phyloP scores from a whole-genome alignment of 2,888 invertebrate species.

The Heliconius aoede region DNA sequence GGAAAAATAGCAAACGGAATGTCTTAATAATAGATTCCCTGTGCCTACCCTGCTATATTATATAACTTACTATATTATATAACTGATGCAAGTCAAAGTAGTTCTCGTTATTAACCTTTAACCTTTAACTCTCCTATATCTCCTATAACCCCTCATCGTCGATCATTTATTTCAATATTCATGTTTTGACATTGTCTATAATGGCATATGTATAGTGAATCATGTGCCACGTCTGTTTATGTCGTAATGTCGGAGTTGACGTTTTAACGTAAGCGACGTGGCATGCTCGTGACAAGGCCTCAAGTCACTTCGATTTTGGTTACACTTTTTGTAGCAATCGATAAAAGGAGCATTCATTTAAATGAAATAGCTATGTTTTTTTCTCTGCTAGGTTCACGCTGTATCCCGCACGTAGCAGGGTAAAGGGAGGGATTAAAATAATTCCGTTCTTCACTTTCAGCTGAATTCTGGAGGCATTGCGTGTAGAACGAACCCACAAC shows the following conservation, averaged over 20 bases:
- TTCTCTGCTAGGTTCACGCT: no score
- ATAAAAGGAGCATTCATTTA: background rate
- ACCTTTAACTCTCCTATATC: background rate
- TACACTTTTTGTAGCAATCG: conserved; percentile 13
- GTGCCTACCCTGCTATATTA: no score
- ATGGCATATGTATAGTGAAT: conserved; percentile 9
- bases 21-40: no score
- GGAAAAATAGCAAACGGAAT: no score
- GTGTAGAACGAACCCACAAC: no score
- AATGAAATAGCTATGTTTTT: background rate
- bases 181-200: conserved; percentile 3
- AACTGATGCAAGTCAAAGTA: background rate
- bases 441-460: no score
- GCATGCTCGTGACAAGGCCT: conserved; percentile 53
- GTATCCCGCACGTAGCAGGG: no score
- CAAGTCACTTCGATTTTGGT: conserved; percentile 17
- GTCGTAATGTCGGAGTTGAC: conserved; percentile 63
- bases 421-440: no score
- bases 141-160: background rate
- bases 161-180: background rate
- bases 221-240: background rate
- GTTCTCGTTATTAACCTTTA: background rate
- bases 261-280: conserved; percentile 12
- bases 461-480: no score
- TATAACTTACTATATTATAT: no score